A percentile compares a stretch with the other conserved stretches of the same genome.
Evolutionary conservation across 2,888 invertebrate species (phyloP).

Genomic region (Anthophora plumipes): DNA sequence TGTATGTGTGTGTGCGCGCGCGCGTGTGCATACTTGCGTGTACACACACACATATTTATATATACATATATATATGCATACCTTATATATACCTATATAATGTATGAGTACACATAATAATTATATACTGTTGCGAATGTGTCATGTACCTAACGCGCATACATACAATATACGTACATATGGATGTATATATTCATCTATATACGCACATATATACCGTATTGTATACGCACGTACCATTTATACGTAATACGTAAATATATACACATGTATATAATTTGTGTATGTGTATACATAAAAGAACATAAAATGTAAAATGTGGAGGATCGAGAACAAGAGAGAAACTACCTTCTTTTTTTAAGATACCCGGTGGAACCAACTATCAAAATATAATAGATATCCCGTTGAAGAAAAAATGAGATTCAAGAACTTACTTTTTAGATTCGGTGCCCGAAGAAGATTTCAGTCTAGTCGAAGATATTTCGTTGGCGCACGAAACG

Average conservation of each 20-base stretch:
- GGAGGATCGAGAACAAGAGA: slow-evolving; percentile 25
- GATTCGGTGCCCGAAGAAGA: slow-evolving; percentile 82
- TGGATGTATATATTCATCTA: not conserved
- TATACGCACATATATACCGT: not conserved
- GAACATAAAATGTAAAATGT: slow-evolving; percentile 59
- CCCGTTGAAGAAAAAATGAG: not conserved
- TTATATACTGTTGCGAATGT: not conserved
- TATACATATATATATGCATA: too few species aligned
- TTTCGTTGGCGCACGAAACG: slow-evolving; percentile 83
- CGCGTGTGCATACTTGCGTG: not conserved
- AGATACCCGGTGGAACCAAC: slow-evolving; percentile 14
- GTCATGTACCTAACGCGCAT: not conserved
- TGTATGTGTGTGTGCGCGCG: not conserved
- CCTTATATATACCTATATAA: too few species aligned
- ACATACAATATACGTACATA: not conserved
- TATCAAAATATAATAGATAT: not conserved
- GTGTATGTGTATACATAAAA: slow-evolving; percentile 23
- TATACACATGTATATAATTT: not conserved
- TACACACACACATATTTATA: not conserved
- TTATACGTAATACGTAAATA: slow-evolving; percentile 30
- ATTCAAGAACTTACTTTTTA: slow-evolving; percentile 77
- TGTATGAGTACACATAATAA: not conserved
- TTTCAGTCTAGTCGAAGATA: slow-evolving; percentile 82
- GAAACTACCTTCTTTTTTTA: slow-evolving; percentile 5
- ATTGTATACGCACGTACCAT: slow-evolving; percentile 5